Conservation (phyloP, 2,888 invertebrate species). For the Andrena praecox region DNA sequence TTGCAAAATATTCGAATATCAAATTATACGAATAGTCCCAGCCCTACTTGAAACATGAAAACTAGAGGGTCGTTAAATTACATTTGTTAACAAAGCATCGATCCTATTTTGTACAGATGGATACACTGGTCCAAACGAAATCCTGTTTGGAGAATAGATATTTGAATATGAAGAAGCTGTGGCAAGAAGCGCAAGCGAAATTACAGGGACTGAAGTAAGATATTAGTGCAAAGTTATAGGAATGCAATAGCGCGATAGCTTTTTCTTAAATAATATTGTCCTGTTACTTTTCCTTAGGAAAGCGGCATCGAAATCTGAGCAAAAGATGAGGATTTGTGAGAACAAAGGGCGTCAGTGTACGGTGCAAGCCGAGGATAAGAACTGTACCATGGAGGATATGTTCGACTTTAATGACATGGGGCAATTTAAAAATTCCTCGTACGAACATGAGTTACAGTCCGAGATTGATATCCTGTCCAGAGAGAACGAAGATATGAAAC, state of each 20-base stretch:
- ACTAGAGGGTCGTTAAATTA: neutral
- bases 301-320: constrained; percentile 3
- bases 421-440: constrained; percentile 11
- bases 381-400: constrained; percentile 28
- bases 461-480: constrained; percentile 53
- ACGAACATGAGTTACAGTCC: constrained; percentile 39
- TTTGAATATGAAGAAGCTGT: constrained; percentile 61
- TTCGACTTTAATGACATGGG: constrained; percentile 1
- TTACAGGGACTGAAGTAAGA: constrained; percentile 71
- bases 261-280: neutral
- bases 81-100: neutral
- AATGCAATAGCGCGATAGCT: neutral
- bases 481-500: constrained; percentile 74
- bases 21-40: too few species aligned
- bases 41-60: neutral
- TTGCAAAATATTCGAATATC: too few species aligned
- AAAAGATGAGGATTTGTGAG: constrained; percentile 23
- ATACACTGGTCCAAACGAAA: constrained; percentile 67
- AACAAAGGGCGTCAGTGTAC: constrained; percentile 46
- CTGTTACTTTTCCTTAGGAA: constrained; percentile 30
- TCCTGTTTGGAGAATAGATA: constrained; percentile 70
- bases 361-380: constrained; percentile 35
- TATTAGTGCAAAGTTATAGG: constrained; percentile 11
- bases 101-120: constrained; percentile 64
- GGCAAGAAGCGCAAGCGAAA: constrained; percentile 68